These are phyloP conservation scores for Deroplatys truncata DNA, from an alignment of 2,888 invertebrate species.

Conservation along the genomic window DNA sequence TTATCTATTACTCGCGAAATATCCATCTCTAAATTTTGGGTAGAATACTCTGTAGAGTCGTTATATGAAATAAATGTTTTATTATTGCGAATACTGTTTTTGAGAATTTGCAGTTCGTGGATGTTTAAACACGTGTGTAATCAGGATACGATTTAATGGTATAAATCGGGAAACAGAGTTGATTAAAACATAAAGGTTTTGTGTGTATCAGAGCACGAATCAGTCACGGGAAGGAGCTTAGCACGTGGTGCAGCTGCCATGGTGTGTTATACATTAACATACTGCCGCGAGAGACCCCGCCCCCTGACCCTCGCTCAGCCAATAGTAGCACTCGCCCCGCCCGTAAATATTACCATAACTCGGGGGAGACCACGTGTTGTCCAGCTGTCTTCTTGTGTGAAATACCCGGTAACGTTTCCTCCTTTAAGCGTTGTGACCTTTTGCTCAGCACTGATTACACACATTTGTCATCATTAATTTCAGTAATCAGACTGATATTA, in stretches of 20 bases:
- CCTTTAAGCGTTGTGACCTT: too few relatives aligned
- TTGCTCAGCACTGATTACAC: too few relatives aligned
- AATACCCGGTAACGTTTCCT: background rate
- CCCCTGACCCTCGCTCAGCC: background rate
- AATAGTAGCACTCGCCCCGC: background rate
- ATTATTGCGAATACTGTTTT: too few relatives aligned
- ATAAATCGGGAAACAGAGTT: background rate
- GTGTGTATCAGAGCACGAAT: background rate
- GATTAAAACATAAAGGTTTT: background rate
- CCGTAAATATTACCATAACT: background rate
- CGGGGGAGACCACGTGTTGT: background rate
- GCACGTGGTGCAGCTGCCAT: background rate
- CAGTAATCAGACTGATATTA: too few relatives aligned
- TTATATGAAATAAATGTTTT: too few relatives aligned
- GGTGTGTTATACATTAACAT: background rate
- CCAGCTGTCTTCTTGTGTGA: background rate
- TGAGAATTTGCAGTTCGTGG: too few relatives aligned
- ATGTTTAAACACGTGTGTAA: background rate
- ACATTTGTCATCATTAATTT: too few relatives aligned
- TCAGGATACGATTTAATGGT: background rate
- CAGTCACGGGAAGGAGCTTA: background rate
- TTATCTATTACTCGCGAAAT: too few relatives aligned
- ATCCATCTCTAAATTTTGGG: too few relatives aligned
- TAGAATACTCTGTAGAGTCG: too few relatives aligned
- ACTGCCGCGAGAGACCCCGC: background rate